Conservation (phyloP, 2,797 vertebrate species). For the Morus bassanus region DNA sequence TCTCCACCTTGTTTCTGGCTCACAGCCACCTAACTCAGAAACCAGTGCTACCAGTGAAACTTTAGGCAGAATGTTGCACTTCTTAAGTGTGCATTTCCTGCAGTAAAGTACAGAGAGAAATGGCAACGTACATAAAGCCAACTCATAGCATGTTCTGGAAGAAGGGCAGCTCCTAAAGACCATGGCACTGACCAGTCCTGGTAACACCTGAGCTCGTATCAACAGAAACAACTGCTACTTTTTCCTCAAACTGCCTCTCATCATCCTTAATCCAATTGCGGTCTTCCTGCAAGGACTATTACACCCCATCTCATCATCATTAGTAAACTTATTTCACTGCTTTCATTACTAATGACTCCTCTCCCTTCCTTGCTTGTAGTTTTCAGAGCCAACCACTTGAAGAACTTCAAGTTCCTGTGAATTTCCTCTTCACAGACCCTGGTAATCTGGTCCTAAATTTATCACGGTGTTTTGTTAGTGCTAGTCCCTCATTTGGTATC, state of each 20-base stretch:
- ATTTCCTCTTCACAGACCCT: background rate
- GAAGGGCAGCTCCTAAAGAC: background rate
- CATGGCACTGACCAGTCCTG: background rate
- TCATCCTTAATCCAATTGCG: background rate
- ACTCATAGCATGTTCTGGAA: background rate
- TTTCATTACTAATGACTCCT: background rate
- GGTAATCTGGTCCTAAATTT: background rate
- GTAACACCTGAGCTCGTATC: background rate
- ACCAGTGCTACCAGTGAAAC: background rate
- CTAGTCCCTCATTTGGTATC: background rate
- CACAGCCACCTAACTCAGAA: background rate
- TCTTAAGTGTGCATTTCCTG: background rate
- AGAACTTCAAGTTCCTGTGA: background rate
- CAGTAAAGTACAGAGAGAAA: background rate
- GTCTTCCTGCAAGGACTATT: background rate
- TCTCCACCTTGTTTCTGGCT: background rate
- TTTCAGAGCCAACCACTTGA: background rate
- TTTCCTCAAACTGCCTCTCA: background rate
- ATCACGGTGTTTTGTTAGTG: background rate
- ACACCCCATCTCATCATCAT: background rate
- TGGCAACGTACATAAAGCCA: background rate
- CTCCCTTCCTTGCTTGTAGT: background rate
- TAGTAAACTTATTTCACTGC: background rate
- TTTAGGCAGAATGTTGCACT: background rate
- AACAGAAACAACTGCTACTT: background rate